Percentiles rank a stretch among this genome's conserved stretches.
phyloP scores from a whole-genome alignment of 2,113 vertebrate species.

The Lampris incognitus region DNA sequence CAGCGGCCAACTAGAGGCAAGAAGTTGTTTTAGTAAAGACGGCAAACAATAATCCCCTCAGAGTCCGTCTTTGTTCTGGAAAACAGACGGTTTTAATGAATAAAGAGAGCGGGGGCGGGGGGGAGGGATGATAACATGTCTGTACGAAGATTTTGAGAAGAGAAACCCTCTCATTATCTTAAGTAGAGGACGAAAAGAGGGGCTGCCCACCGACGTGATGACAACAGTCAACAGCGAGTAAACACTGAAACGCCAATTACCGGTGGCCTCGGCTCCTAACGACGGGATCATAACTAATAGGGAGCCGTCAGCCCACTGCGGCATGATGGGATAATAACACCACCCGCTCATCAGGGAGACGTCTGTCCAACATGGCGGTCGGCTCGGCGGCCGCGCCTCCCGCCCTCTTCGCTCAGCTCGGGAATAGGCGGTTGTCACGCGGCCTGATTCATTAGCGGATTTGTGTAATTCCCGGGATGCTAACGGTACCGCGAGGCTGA shows the following conservation, averaged over 20 bases:
- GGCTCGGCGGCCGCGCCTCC: constrained; percentile 1
- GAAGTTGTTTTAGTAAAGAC: constrained; percentile 14
- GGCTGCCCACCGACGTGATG: constrained; percentile 27
- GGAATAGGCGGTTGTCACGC: constrained; percentile 49
- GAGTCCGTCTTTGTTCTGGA: constrained; percentile 15
- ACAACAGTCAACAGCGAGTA: constrained; percentile 64
- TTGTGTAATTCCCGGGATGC: constrained; percentile 54
- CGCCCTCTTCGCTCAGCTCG: constrained; percentile 15
- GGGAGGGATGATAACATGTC: constrained; percentile 39
- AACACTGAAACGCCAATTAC: constrained; percentile 74
- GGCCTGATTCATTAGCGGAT: constrained; percentile 56
- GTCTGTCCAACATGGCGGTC: constrained; percentile 27
- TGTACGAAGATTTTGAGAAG: constrained; percentile 2
- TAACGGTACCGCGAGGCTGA: constrained; percentile 10
- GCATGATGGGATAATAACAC: constrained; percentile 61
- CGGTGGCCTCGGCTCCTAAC: constrained; percentile 51
- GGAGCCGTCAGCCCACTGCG: constrained; percentile 54
- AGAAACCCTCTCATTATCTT: constrained; percentile 60
- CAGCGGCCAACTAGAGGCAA: neutral
- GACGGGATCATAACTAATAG: constrained; percentile 62
- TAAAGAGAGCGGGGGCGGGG: constrained; percentile 18
- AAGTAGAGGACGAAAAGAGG: constrained; percentile 58
- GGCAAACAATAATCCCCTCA: constrained; percentile 15
- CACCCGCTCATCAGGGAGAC: constrained; percentile 45
- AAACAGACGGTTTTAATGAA: constrained; percentile 41